Evolutionary conservation across 2,888 invertebrate species (phyloP).

Genomic region (Melanostoma mellinum): DNA sequence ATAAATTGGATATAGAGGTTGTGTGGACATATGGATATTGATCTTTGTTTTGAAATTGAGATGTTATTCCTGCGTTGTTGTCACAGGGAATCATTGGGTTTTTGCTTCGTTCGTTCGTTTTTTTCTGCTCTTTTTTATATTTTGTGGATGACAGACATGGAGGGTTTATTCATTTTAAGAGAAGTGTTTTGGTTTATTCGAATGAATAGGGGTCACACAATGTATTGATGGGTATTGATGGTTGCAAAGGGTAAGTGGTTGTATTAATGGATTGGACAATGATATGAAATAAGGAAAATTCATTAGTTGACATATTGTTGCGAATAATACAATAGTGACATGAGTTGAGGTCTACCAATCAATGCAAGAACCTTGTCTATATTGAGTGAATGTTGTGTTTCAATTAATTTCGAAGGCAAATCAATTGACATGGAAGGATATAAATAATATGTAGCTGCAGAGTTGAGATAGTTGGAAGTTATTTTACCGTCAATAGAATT

Average conservation of each 20-base stretch:
- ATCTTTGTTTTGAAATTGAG: constrained; percentile 71
- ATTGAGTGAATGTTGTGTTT: constrained; percentile 5
- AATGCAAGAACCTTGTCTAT: background rate
- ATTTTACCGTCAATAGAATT: no score
- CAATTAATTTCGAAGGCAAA: background rate
- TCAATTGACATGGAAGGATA: background rate
- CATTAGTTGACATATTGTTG: constrained; percentile 27
- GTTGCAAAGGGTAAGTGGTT: constrained; percentile 27
- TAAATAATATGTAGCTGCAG: background rate
- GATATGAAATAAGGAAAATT: constrained; percentile 36
- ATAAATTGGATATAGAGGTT: constrained; percentile 58
- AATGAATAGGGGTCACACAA: constrained; percentile 52
- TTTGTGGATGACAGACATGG: constrained; percentile 2
- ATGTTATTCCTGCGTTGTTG: constrained; percentile 61
- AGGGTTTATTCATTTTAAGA: constrained; percentile 39
- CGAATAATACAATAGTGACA: background rate
- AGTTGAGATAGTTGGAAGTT: background rate
- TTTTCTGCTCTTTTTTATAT: constrained; percentile 4
- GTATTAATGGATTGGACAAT: constrained; percentile 39
- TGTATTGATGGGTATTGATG: constrained; percentile 63
- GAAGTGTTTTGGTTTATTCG: constrained; percentile 53
- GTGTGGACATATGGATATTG: constrained; percentile 70
- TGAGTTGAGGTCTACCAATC: no score
- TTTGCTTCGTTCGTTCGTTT: background rate
- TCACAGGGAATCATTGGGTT: constrained; percentile 43